A percentile compares a stretch with the other conserved stretches of the same genome.
Conservation (phyloP, 2,797 vertebrate species). For the Halcyon leucocephala region DNA sequence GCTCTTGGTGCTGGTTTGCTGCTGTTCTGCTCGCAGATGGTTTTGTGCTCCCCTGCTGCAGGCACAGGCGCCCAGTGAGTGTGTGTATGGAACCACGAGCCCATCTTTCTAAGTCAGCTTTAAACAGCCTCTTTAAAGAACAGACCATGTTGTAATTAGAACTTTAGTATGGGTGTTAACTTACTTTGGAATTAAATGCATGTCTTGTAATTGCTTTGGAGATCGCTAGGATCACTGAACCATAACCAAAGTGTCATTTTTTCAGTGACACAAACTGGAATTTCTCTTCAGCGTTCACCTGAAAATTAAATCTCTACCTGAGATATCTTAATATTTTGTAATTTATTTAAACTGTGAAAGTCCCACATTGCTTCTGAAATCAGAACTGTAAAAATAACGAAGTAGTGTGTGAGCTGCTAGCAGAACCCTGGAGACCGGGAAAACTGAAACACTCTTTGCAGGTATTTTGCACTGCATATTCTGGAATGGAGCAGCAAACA, state of each 20-base stretch:
- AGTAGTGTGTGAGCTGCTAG: neutral
- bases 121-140: neutral
- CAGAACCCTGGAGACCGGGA: neutral
- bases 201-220: neutral
- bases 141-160: neutral
- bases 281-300: neutral
- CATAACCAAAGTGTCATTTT: neutral
- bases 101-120: neutral
- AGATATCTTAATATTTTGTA: neutral
- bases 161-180: neutral
- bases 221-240: neutral
- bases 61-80: too few species aligned
- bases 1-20: neutral
- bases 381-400: neutral
- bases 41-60: neutral
- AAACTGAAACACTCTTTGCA: neutral
- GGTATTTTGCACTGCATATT: neutral
- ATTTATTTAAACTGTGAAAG: neutral
- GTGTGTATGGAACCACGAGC: accelerated
- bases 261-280: neutral
- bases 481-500: neutral
- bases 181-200: neutral
- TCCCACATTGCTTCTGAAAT: neutral
- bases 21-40: neutral
- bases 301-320: neutral